Base-by-base conservation (phyloP, 2,888 invertebrate genomes). In the Chironomus tentans region DNA sequence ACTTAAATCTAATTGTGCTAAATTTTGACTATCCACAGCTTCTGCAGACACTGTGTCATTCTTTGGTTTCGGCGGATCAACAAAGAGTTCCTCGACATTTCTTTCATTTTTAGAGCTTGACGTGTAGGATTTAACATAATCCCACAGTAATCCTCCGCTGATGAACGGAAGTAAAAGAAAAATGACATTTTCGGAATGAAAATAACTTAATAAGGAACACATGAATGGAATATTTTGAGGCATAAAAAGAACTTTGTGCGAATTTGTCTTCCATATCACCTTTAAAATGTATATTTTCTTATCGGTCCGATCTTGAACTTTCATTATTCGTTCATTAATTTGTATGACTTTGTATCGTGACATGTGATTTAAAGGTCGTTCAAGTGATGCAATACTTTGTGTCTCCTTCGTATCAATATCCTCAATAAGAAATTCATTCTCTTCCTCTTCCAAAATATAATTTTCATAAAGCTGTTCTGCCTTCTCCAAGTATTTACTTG, bases 141-240 rank as follows among this genome's bases (percentile, higher is more conserved):
- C 71, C 47, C 73, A 76, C 12, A 77, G 28, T n/a, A 70, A 70
- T 10, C 77, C 77, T 15, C 77, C 76, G 4, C 28, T 56, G 2
- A 72, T 38, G n/a, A 72, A 47, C 3, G 73, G 69, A 0, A 84
- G 79, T 4, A 84, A 78, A 47, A 84, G 78, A 77, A 83, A 84
- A 46, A 84, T 81, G 77, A 83, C 82, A 56, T 83, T 81, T 13
- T 84, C 83, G 1, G 84, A 83, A 77, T 84, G 83, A 75, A 83
- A 83, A 77, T 82, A 84, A 68, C 81, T 82, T 76, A 83, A 72
- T 48, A 84, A 75, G 46, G 81, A 80, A 0, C 82, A 81, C 84
- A 84, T 84, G 62, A 82, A 84, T 0, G 84, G 83, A 48, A 84
- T 81, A 47, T 81, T 80, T 74, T 83, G 83, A 2, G 84, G 84